Base-by-base conservation (phyloP, 2,888 invertebrate genomes). In the Blomia tropicalis region DNA sequence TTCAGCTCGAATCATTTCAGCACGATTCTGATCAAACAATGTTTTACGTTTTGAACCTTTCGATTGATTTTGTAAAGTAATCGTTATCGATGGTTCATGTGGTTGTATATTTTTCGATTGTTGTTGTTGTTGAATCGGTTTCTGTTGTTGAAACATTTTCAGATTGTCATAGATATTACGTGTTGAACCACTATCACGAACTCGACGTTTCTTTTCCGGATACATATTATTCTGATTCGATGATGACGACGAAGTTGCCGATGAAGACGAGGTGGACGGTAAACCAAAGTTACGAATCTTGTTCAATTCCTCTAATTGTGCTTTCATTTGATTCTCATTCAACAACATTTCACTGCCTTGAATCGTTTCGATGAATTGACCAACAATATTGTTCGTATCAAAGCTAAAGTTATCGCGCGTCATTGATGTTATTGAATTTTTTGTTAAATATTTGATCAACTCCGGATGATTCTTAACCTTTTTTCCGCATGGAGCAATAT, bases 401-500 rank as follows among this genome's bases (percentile, higher is more conserved):
- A 91, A 93, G 66, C 87, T 89, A 75, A 95, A 95, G 77, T 92
- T 86, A 66, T 91, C 89, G 25, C 83, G 79, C 2, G 82, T 82
- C 62, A 93, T 75, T 69, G 83, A 83, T 2, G 75, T 75, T 62
- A 77, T 78, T 43, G 72, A 72, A 72, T 82, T 81, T 71, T 82
- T 79, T 59, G 87, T 85, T 71, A 91, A 76, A 75, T 85, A 85
- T 84, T 78, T 75, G 14, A 76, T 70, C 53, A 82, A 77, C 71
- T 82, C 82, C 3, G 79, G 77, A 71, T 79, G 80, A 67, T 78
- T 80, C 67, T 78, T 77, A 70, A 83, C 77, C 63, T 78, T 79
- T 70, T 80, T 79, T 43, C 81, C 81, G 71, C 80, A 80, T 0
- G 83, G 83, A 54, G 81, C 79, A 66, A 83, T 82, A 75, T 96